Evolutionary conservation across 2,797 vertebrate genomes (phyloP), one percentile per base, ranked within the genome.

Genomic region (Petrocephalus sullivani): DNA sequence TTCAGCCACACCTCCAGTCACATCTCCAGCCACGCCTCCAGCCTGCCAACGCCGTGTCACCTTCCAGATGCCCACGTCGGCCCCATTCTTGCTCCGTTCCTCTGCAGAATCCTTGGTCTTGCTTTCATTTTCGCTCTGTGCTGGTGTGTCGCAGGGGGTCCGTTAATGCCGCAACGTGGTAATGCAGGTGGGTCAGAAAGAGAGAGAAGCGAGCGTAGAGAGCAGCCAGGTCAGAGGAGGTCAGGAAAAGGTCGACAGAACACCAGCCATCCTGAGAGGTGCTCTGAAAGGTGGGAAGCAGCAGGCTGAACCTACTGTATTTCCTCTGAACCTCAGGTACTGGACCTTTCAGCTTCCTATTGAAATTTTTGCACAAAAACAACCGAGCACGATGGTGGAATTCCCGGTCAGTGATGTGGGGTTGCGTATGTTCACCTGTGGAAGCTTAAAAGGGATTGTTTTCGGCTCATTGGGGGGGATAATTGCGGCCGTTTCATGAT

Each of bases 21-120:
- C 41, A 46, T 46, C 41, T 46, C 1, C 41, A 46, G 41, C 41
- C 41, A 0, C 41, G 41, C 41, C 6, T 21, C 12, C 8, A 21
- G 4, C 28, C 9, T 3, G 14, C 83, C 84, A 19, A 58, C 54
- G 28, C 54, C 51, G 3, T 56, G 33, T 37, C 56, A 19, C 51
- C 10, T 82, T 41, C 51, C 71, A 78, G 37, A 78, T n/a, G 5
- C 37, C 75, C 75, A 81, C 41, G 0, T 10, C 41, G 9, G 41
- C 19, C 41, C 87, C 89, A 67, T 67, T 89, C 14, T 88, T 88
- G 54, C 49, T 49, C 88, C 53, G 37, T 14, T 85, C 88, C 92
- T 91, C 92, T 92, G 92, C 90, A 90, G 92, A 86, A 91, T 93
- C 90, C 88, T 90, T 91, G 85, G 91, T 89, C 91, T 93, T 89